phyloP scores from a whole-genome alignment of 2,888 invertebrate species.

The Punctoribates punctum region DNA sequence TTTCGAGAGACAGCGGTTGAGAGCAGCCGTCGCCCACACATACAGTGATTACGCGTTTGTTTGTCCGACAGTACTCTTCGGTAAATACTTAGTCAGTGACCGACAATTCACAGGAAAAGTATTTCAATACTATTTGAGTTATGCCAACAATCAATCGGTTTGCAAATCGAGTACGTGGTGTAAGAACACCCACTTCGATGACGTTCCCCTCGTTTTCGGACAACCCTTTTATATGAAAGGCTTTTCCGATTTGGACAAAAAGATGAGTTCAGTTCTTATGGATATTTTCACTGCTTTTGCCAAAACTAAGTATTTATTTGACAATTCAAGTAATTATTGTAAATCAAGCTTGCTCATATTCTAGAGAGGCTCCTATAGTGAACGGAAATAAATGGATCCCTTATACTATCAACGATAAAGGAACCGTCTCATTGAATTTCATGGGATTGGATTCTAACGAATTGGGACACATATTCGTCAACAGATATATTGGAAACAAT shows the following conservation, averaged over 20 bases:
- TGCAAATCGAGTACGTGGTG: not conserved
- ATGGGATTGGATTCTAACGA: not conserved
- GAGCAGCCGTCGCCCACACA: not conserved
- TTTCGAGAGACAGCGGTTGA: not conserved
- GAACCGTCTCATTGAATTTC: not conserved
- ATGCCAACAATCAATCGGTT: not conserved
- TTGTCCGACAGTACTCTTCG: slow-evolving; percentile 16
- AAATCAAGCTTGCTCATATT: not conserved
- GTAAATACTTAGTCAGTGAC: not conserved
- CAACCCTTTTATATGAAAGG: not conserved
- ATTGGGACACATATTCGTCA: not conserved
- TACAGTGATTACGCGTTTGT: not conserved
- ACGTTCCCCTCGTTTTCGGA: not conserved
- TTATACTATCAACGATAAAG: not conserved
- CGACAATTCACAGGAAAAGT: not conserved
- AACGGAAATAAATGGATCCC: not conserved
- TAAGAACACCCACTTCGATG: not conserved
- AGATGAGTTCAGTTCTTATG: not conserved
- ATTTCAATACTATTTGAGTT: not conserved
- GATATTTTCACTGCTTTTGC: slow-evolving; percentile 7
- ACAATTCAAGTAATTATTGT: no score
- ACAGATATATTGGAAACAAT: not conserved
- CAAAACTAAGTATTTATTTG: not conserved
- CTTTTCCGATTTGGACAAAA: not conserved
- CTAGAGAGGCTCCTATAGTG: not conserved